These are phyloP conservation scores for Operophtera brumata DNA, from an alignment of 2,888 invertebrate genomes.

Conservation along the genomic window DNA sequence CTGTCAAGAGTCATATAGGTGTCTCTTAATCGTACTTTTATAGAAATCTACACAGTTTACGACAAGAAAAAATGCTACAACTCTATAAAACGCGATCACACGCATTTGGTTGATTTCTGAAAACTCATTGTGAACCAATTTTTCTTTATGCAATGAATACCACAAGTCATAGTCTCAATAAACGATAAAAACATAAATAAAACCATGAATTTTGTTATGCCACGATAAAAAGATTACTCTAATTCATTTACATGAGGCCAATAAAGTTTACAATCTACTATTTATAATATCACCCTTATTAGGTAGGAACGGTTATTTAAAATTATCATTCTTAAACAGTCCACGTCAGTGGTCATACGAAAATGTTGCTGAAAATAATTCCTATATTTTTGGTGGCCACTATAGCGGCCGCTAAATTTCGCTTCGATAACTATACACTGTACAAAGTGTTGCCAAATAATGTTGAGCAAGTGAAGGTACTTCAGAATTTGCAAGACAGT, in stretches of 20 bases:
- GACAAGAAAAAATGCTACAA: too few relatives aligned
- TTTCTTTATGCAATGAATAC: too few relatives aligned
- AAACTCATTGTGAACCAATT: too few relatives aligned
- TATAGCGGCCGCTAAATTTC: conserved; percentile 44
- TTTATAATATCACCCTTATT: too few relatives aligned
- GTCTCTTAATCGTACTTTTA: too few relatives aligned
- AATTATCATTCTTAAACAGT: neutral
- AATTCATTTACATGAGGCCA: neutral
- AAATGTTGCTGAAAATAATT: conserved; percentile 38
- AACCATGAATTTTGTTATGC: neutral
- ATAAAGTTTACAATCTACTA: conserved; percentile 24
- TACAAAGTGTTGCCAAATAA: conserved; percentile 78
- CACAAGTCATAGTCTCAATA: too few relatives aligned
- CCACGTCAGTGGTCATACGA: conserved; percentile 14
- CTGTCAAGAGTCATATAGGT: too few relatives aligned
- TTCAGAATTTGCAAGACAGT: conserved; percentile 67
- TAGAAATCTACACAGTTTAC: too few relatives aligned
- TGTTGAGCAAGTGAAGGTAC: conserved; percentile 65
- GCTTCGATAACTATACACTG: conserved; percentile 69
- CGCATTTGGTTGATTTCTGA: too few relatives aligned
- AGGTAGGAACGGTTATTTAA: too few relatives aligned
- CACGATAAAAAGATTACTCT: neutral
- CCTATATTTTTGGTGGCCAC: conserved; percentile 25
- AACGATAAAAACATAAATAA: neutral
- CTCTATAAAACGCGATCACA: too few relatives aligned